Evolutionary conservation across 2,888 invertebrate genomes (phyloP), one percentile per base, ranked within the genome.

Genomic region (Rhorus exstirpatorius): DNA sequence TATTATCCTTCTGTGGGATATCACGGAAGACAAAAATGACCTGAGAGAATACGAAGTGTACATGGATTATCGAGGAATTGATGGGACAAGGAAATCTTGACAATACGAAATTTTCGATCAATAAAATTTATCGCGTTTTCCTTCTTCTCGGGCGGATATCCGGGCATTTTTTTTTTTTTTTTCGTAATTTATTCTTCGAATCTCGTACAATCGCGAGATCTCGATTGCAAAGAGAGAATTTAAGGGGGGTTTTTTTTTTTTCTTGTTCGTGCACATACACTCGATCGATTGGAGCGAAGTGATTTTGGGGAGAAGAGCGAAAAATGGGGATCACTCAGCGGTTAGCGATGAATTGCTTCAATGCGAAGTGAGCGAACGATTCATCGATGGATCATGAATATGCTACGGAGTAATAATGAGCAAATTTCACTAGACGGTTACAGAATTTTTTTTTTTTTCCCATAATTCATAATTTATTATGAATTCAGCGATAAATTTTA

Each of bases 11-110:
- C 38, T 17, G 14, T 68, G 68, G 61, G 41, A 65, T 53, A 44
- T 8, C 8, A 75, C 44, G 65, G 53, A 26, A 46, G n/a, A n/a
- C n/a, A 58, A 60, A 51, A 24, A 41, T 19, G 53, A 65, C 65
- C 63, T 53, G 53, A 75, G 26, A 65, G 26, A 44, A 35, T 53
- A 26, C 75, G 63, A n/a, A n/a, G n/a, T n/a, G n/a, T n/a, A 65
- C 55, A 19, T 63, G 19, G 63, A 65, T 65, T 65, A 75, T 65
- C 75, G 65, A 65, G 14, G 21, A 53, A 71, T 61, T 72, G 44
- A 10, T 58, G 55, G 21, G 67, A 35, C n/a, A 76, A 31, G 67
- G 41, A 63, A 70, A 46, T 80, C 55, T 80, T 76, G 80, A 80
- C 75, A 80, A 80, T 80, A 80, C 55, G 49, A 68, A 53, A 38